Evolutionary conservation across 2,797 vertebrate genomes (phyloP).

Genomic region (Acestrorhynchus altus): DNA sequence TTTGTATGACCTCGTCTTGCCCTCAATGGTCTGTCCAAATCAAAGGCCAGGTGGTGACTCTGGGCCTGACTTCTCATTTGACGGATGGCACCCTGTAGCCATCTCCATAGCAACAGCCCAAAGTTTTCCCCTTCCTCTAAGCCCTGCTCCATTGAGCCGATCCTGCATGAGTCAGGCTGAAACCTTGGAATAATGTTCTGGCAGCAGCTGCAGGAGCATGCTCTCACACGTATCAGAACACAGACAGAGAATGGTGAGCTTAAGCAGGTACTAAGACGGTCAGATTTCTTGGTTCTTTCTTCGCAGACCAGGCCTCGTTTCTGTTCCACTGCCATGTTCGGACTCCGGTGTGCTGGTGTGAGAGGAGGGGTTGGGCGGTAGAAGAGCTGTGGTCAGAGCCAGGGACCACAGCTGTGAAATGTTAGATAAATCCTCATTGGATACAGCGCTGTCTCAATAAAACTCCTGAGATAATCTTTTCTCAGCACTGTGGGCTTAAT

Average conservation of each 20-base stretch:
- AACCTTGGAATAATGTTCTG: background rate
- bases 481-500: slow-evolving; percentile 57
- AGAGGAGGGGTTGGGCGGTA: background rate
- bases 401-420: slow-evolving; percentile 44
- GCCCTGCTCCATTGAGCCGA: background rate
- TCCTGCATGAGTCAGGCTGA: slow-evolving; percentile 7
- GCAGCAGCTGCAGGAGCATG: background rate
- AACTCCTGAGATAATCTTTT: slow-evolving; percentile 33
- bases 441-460: slow-evolving; percentile 22
- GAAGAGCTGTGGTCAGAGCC: background rate
- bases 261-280: slow-evolving; percentile 10
- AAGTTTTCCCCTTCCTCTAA: slow-evolving; percentile 62
- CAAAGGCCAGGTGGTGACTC: slow-evolving; percentile 45
- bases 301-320: slow-evolving; percentile 5
- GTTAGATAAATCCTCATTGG: slow-evolving; percentile 38
- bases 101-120: slow-evolving; percentile 71
- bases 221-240: background rate
- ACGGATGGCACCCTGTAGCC: slow-evolving; percentile 71
- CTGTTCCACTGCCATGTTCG: slow-evolving; percentile 5
- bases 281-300: background rate
- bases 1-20: slow-evolving; percentile 14
- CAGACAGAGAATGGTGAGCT: background rate
- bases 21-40: slow-evolving; percentile 14
- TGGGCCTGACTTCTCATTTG: slow-evolving; percentile 57
- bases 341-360: background rate